Evolutionary conservation across 2,888 invertebrate genomes (phyloP).

Genomic region (Antheraea assamensis): DNA sequence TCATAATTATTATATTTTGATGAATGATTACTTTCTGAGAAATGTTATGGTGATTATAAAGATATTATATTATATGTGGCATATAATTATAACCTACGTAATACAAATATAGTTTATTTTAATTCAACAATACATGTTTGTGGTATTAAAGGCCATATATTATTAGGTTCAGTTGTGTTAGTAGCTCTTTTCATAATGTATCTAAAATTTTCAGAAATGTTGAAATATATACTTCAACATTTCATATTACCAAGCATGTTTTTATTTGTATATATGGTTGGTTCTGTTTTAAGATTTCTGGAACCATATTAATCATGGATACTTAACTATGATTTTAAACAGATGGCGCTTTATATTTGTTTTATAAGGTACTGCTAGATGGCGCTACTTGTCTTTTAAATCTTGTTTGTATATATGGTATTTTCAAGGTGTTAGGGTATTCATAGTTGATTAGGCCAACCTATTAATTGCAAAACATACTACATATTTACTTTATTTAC

Average conservation of each 20-base stretch:
- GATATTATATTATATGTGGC: neutral
- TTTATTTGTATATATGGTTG: neutral
- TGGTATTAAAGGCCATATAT: neutral
- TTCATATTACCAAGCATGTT: too few relatives aligned
- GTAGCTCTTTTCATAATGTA: neutral
- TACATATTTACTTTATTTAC: neutral
- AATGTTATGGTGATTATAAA: neutral
- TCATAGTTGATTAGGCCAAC: neutral
- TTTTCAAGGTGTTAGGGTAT: neutral
- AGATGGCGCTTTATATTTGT: constrained; percentile 11
- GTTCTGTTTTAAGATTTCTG: neutral
- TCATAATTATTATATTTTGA: neutral
- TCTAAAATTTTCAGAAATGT: neutral
- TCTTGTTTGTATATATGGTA: neutral
- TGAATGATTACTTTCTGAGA: neutral
- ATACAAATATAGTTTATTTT: neutral
- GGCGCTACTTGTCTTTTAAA: neutral
- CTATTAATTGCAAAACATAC: neutral
- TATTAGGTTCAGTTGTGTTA: neutral
- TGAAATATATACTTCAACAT: neutral
- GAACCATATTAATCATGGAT: neutral
- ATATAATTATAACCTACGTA: neutral
- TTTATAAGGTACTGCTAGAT: neutral
- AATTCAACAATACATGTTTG: neutral
- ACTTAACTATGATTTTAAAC: neutral